These are phyloP conservation scores for Odontomachus brunneus DNA, from an alignment of 1,140 invertebrate species.

Conservation along the genomic window DNA sequence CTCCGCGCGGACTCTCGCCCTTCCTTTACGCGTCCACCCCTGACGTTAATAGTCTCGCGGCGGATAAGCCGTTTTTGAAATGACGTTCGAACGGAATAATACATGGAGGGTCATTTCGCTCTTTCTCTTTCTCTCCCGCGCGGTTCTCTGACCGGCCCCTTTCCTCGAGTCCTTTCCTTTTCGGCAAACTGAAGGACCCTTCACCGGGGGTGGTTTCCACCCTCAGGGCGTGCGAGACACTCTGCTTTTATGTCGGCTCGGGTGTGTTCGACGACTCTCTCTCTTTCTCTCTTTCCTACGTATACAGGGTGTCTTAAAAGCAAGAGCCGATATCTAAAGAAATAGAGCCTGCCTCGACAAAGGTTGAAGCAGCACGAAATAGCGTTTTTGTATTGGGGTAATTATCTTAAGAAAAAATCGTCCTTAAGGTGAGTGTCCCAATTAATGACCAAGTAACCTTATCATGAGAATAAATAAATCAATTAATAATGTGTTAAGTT, in stretches of 20 bases:
- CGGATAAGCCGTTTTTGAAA: constrained; percentile 76
- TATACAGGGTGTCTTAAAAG: constrained; percentile 44
- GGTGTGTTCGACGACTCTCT: constrained; percentile 12
- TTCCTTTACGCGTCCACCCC: constrained; percentile 70
- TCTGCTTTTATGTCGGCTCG: constrained; percentile 43
- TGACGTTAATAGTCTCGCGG: constrained; percentile 74
- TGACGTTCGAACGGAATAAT: constrained; percentile 78
- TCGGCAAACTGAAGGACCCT: constrained; percentile 67
- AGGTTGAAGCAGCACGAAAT: not conserved
- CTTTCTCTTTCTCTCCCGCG: constrained; percentile 55
- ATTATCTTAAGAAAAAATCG: not conserved
- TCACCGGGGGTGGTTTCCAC: constrained; percentile 62
- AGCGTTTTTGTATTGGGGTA: not conserved
- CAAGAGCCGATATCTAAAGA: not conserved
- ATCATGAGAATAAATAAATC: too few relatives aligned
- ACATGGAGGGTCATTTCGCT: constrained; percentile 74
- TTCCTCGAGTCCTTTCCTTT: constrained; percentile 76
- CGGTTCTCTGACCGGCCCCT: constrained; percentile 66
- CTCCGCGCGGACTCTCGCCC: constrained; percentile 43
- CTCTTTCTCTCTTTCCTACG: not conserved
- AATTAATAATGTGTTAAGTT: too few relatives aligned
- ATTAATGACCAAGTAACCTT: too few relatives aligned
- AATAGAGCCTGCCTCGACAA: not conserved
- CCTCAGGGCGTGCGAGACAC: constrained; percentile 60
- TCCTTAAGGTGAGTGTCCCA: too few relatives aligned